Conservation (phyloP, 2,113 vertebrate genomes). For the Cervus canadensis region DNA sequence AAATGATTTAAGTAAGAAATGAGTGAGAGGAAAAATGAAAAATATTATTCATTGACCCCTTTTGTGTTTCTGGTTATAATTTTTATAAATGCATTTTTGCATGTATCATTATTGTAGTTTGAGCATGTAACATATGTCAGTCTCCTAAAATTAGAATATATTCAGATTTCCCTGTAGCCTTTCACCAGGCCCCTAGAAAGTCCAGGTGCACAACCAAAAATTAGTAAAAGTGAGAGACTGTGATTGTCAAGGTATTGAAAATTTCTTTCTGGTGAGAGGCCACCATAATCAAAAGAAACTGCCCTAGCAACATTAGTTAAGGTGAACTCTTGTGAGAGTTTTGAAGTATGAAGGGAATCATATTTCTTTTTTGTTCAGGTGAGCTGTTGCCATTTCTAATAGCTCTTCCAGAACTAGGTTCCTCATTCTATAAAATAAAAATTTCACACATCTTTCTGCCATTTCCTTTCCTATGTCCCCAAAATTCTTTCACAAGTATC, state of each 20-base stretch:
- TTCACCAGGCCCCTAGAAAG: slow-evolving; percentile 4
- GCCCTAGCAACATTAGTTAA: background rate
- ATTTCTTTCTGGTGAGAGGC: background rate
- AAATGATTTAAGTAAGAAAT: slow-evolving; percentile 15
- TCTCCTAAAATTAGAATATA: slow-evolving; percentile 52
- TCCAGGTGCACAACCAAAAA: slow-evolving; percentile 27
- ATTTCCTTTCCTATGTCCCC: background rate
- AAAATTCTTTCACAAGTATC: background rate
- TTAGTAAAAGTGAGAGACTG: slow-evolving; percentile 3
- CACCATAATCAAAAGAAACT: background rate
- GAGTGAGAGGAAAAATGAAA: background rate
- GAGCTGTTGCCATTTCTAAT: background rate
- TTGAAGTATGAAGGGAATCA: slow-evolving; percentile 31
- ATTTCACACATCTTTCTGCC: background rate
- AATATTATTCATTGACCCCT: background rate
- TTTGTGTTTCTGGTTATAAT: background rate
- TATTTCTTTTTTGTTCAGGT: background rate
- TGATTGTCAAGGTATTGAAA: slow-evolving; percentile 23
- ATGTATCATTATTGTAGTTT: background rate
- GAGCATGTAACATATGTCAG: background rate
- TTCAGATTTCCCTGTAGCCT: background rate
- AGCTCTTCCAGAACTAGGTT: background rate
- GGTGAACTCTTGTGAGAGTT: background rate
- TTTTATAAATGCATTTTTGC: background rate
- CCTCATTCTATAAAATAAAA: background rate